Base-by-base conservation (phyloP, 2,888 invertebrate genomes). In the Hololepta plana region DNA sequence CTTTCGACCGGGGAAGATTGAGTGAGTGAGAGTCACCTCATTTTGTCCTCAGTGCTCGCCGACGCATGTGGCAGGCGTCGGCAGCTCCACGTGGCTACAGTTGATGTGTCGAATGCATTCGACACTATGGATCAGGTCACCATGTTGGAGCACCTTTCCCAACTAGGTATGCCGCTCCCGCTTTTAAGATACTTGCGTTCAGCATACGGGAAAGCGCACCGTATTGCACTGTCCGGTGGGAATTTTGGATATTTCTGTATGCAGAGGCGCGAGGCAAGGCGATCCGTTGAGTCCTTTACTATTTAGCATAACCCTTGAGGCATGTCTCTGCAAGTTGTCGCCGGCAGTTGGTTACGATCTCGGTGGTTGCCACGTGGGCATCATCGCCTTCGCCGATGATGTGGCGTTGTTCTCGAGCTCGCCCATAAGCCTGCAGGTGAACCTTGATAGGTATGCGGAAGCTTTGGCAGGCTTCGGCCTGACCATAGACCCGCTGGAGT, bases 341-440 rank as follows among this genome's bases (percentile, higher is more conserved):
- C 4, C n/a, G 0, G 29, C 26, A 2, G 24, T 43, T 3, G 42
- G 38, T 0, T 39, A 26, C 20, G 8, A 13, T 2, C 26, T 35
- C 3, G 29, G 20, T 1, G 32, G 19, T 1, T 4, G 8, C 1
- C 21, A 15, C 3, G 24, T 47, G 15, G 41, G 40, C 3, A 38
- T 39, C 6, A 27, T 48, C 7, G 45, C 45, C n/a, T 51, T 40
- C 30, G 49, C 49, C 2, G 51, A 52, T 15, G 49, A 50, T 32
- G 23, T 45, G 5, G 32, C 44, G 20, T 36, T 51, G 8, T 20
- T 47, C 3, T 30, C 45, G n/a, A 38, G 44, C 1, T 43, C 47
- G 3, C 8, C 35, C 24, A 15, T 34, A 31, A 11, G 46, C 42
- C 9, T 48, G 38, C 36, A 45, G 29, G 30, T 24, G 20, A 26